Evolutionary conservation across 2,888 invertebrate genomes (phyloP), one percentile per base, ranked within the genome.

Genomic region (Dorcus hopei): DNA sequence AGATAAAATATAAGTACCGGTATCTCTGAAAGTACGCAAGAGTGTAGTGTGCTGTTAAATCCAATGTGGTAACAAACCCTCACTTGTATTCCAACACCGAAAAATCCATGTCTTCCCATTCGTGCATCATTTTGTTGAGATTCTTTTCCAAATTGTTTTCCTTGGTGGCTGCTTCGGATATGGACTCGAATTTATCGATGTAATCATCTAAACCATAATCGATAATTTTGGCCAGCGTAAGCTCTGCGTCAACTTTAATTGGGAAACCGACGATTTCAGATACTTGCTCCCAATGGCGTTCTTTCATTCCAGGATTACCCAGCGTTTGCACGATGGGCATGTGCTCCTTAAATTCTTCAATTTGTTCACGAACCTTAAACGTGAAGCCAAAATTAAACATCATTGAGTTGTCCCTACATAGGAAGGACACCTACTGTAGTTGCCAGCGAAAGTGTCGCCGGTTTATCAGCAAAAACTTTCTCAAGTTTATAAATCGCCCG

Each of bases 241-340:
- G 81, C 33, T 89, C 88, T 0, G 90, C 87, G 59, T 95, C 92
- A 0, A 95, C 89, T 61, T 88, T 85, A 43, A 97, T 90, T 0
- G 95, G 93, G 77, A 95, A 95, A 0, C 97, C 97, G 66, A 97
- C 92, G 61, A 96, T 91, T 72, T 97, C 96, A 0, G 96, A 95
- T 4, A 97, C 89, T 79, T 90, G 89, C 72, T 95, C 94, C 97
- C 97, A 97, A 77, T 97, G 97, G 0, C 95, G 85, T 1, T 81
- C 84, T 72, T 93, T 93, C 87, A 97, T 87, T 53, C 95, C 96
- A 0, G 96, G 96, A 81, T 97, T 97, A 48, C 97, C 97, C 16
- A 97, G 80, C 0, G 95, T 96, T 74, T 90, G 87, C 41, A 97
- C 90, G n/a, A 97, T 88, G 0, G 97, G 94, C 86, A 96, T 82